Base-by-base conservation (phyloP, 2,888 invertebrate genomes). In the Graphium colonna region DNA sequence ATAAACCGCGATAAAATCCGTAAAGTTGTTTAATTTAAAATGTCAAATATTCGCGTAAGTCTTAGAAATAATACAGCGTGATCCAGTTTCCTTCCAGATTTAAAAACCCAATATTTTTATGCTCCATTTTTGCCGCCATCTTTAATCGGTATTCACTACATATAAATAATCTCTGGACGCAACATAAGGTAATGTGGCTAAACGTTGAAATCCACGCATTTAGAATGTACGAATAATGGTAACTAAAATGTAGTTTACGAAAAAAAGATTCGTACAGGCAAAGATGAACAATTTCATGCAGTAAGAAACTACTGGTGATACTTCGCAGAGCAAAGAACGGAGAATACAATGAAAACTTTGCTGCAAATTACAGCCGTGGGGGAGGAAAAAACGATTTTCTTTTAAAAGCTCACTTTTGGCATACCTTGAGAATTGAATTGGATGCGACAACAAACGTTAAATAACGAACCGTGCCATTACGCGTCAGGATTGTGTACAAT, bases 1-100 rank as follows among this genome's bases (percentile, higher is more conserved):
- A n/a, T n/a, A n/a, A n/a, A n/a, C n/a, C n/a, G n/a, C n/a, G n/a
- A n/a, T n/a, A n/a, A n/a, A n/a, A n/a, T n/a, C n/a, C n/a, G n/a
- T n/a, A n/a, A n/a, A n/a, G n/a, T n/a, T n/a, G n/a, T n/a, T n/a
- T n/a, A n/a, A n/a, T n/a, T n/a, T n/a, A n/a, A n/a, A n/a, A n/a
- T n/a, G n/a, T n/a, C n/a, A n/a, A n/a, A n/a, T n/a, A n/a, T n/a
- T n/a, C n/a, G n/a, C n/a, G n/a, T n/a, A n/a, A n/a, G n/a, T n/a
- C n/a, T n/a, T n/a, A n/a, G n/a, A n/a, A n/a, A n/a, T n/a, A n/a
- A n/a, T n/a, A n/a, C n/a, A n/a, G n/a, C n/a, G n/a, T n/a, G n/a
- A n/a, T n/a, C n/a, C n/a, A n/a, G n/a, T n/a, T n/a, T 62, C 63
- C 55, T 57, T 67, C 64, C 60, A 59, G 16, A 47, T 48, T 56